phyloP scores from a whole-genome alignment of 92 coral and sea anemone genomes.

The Zoanthus sansibaricus region DNA sequence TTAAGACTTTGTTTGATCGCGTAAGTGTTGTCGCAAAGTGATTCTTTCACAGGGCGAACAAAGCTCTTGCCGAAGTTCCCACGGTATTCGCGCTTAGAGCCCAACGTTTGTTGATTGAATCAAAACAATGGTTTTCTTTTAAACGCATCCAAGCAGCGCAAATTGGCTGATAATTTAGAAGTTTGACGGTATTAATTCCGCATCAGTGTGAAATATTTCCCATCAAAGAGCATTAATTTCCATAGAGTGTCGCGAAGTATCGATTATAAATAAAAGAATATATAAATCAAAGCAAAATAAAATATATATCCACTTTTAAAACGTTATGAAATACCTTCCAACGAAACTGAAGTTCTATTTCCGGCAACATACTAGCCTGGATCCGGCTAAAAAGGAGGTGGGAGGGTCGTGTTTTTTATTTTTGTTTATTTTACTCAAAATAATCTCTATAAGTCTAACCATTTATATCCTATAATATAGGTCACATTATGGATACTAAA shows the following conservation, averaged over 20 bases:
- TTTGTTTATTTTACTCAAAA: no score
- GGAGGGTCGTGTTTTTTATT: no score
- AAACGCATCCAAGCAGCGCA: slow-evolving; percentile 27
- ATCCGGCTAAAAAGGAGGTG: no score
- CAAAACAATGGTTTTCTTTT: slow-evolving; percentile 12
- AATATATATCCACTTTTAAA: no score
- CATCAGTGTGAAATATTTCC: neutral
- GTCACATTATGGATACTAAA: no score
- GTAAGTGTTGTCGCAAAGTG: slow-evolving; percentile 38
- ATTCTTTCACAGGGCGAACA: slow-evolving; percentile 67
- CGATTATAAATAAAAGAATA: no score
- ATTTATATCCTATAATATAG: no score
- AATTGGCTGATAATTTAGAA: slow-evolving; percentile 7
- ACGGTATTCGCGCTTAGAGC: slow-evolving; percentile 61
- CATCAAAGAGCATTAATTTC: neutral
- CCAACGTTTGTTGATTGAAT: slow-evolving; percentile 27
- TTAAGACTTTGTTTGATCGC: slow-evolving; percentile 64
- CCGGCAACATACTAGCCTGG: no score
- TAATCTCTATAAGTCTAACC: no score
- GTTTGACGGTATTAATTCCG: slow-evolving; percentile 1
- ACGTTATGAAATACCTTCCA: no score
- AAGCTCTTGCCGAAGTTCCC: slow-evolving; percentile 78
- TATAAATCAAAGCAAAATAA: no score
- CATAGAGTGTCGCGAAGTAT: neutral
- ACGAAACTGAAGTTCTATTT: no score